Evolutionary conservation across 2,888 invertebrate species (phyloP), one percentile per base, ranked within the genome.

Genomic region (Athrips mouffetella): DNA sequence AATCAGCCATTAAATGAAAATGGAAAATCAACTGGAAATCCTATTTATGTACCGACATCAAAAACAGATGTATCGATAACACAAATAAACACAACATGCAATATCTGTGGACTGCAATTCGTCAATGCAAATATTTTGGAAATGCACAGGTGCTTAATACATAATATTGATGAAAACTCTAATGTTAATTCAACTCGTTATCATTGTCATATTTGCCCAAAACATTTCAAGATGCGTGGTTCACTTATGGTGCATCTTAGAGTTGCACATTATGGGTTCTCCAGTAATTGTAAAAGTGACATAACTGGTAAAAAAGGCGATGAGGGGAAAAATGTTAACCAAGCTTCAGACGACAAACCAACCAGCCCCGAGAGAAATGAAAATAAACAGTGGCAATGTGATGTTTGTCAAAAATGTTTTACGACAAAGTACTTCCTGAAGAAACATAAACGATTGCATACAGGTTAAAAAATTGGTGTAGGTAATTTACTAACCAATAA

Each of bases 381-480:
- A 56, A 92, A 91, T 46, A 96, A 96, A 76, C 93, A 94, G 70
- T 96, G 95, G 95, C 93, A 94, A 69, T 96, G 96, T 70, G 94
- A 95, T 65, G 92, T 94, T 37, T 96, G 96, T 76, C 90, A 90
- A 48, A 96, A 96, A 86, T 90, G 92, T 77, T 96, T 96, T 70
- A 96, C 96, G 0, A 96, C 96, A 1, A 96, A 96, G 78, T 96
- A 96, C 84, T 96, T 96, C 70, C 81, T 96, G 58, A 96, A 95
- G 80, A 96, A 96, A 78, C 96, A 96, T 74, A 95, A 95, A 80
- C 90, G 96, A 58, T 89, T 96, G 52, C 96, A 96, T 77, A 94
- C 94, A 78, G 94, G 94, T 93, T 83, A 86, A 76, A 76, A 73
- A 73, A 73, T 82, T 81, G 76, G 74, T 81, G 78, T 85, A 86